Base-by-base conservation (phyloP, 2,113 vertebrate species). In the Lophochroa leadbeateri region DNA sequence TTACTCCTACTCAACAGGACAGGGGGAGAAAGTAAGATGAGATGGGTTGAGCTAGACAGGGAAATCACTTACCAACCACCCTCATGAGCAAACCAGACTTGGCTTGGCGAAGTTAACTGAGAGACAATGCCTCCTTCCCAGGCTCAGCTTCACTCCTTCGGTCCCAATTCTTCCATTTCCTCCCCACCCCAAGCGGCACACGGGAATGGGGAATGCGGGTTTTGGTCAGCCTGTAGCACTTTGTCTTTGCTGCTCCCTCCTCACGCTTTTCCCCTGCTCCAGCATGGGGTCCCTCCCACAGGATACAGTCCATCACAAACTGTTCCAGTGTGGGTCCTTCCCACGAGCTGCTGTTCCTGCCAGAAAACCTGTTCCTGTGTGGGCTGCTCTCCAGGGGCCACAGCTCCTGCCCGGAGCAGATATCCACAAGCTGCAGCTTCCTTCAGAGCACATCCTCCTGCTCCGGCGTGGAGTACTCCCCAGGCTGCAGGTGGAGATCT, bases 151-250 rank as follows among this genome's bases (percentile, higher is more conserved):
- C 27, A 16, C 33, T 65, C 20, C 55, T 53, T 52, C 24, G 14
- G n/a, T 78, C 49, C 27, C 31, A 49, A 6, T 21, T 60, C 21
- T 80, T 35, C 55, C 5, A 9, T 16, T 21, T 41, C 27, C 60
- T 74, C 53, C 35, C 7, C n/a, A 49, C 8, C 9, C 25, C 4
- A 1, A 65, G 63, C 0, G 0, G 29, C 2, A 0, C 61, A 44
- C 7, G 2, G 13, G 11, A 16, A 31, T 8, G 5, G 13, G 17
- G 7, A 67, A 52, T 0, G 10, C 3, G 11, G 29, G 3, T 5
- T 76, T 11, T 20, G 16, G 31, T 67, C 35, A 39, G 44, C 9
- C 20, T 3, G 0, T 8, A 84, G 52, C 7, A 44, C 33, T 88
- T 53, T 9, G 24, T 17, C 11, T 92, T 44, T 52, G 24, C 55